A percentile compares a stretch with the other conserved stretches of the same genome.
Evolutionary conservation across 2,888 invertebrate genomes (phyloP).

Genomic region (Eupithecia tripunctaria): DNA sequence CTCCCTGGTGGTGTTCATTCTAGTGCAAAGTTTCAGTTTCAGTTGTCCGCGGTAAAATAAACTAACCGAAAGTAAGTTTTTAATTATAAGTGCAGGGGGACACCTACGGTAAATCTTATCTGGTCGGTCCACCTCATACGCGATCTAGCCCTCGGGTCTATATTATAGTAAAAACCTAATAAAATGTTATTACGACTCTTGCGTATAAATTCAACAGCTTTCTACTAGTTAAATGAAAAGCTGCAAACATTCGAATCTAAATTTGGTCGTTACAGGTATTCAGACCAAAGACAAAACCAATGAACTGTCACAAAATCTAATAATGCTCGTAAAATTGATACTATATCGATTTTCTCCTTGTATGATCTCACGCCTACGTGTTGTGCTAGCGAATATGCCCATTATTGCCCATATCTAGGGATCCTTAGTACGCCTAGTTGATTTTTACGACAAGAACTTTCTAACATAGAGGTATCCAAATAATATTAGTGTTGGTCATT

Average conservation of each 20-base stretch:
- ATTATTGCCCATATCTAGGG: background rate
- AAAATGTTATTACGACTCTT: background rate
- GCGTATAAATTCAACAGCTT: slow-evolving; percentile 2
- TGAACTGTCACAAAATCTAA: slow-evolving; percentile 24
- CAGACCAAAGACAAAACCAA: slow-evolving; percentile 26
- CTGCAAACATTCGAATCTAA: slow-evolving; percentile 18
- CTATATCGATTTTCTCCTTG: slow-evolving; percentile 26
- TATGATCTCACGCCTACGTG: slow-evolving; percentile 24
- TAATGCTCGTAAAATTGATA: slow-evolving; percentile 24
- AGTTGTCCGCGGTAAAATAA: no score
- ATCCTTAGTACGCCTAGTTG: slow-evolving; percentile 1
- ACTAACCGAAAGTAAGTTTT: no score
- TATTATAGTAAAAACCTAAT: background rate
- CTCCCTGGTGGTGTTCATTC: no score
- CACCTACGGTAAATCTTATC: no score
- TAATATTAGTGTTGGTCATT: background rate
- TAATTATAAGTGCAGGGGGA: no score
- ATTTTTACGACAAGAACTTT: slow-evolving; percentile 5
- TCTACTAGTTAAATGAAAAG: slow-evolving; percentile 20
- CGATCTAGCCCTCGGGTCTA: no score
- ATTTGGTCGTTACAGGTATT: slow-evolving; percentile 19
- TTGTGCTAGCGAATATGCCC: slow-evolving; percentile 6
- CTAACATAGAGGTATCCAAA: background rate
- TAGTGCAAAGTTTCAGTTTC: no score
- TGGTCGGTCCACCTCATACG: no score